These are phyloP conservation scores for Onychorhynchus coronatus DNA, from an alignment of 2,113 vertebrate genomes.

Conservation along the genomic window DNA sequence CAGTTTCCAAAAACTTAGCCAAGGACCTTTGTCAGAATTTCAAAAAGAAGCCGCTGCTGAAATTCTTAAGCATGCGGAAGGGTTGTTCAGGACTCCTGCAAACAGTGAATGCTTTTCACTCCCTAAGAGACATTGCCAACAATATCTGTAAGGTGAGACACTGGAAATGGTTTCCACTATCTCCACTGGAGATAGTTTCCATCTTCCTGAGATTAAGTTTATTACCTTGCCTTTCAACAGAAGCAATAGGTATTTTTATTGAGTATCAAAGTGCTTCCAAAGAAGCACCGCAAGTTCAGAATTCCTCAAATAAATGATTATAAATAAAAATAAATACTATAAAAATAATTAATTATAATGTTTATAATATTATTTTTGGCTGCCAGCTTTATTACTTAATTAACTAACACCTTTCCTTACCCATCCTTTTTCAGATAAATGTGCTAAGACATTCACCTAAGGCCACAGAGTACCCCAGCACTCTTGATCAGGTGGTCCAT, in stretches of 20 bases:
- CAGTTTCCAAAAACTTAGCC: constrained; percentile 25
- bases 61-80: constrained; percentile 16
- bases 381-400: neutral
- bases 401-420: neutral
- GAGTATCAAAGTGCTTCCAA: neutral
- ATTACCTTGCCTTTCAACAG: neutral
- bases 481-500: neutral
- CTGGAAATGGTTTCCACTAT: neutral
- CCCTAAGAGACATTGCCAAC: neutral
- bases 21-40: constrained; percentile 30
- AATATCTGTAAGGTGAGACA: neutral
- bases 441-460: neutral
- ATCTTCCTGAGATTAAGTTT: neutral
- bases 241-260: neutral
- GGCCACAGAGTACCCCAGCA: neutral
- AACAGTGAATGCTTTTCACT: neutral
- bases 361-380: neutral
- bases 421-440: neutral
- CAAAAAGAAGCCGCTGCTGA: constrained; percentile 20
- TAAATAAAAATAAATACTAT: neutral
- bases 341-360: neutral
- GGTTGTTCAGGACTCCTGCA: constrained; percentile 18
- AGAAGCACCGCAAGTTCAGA: neutral
- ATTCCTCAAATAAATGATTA: neutral
- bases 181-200: neutral